phyloP scores from a whole-genome alignment of 2,888 invertebrate species.

The Drosophila nr. perissopoda region DNA sequence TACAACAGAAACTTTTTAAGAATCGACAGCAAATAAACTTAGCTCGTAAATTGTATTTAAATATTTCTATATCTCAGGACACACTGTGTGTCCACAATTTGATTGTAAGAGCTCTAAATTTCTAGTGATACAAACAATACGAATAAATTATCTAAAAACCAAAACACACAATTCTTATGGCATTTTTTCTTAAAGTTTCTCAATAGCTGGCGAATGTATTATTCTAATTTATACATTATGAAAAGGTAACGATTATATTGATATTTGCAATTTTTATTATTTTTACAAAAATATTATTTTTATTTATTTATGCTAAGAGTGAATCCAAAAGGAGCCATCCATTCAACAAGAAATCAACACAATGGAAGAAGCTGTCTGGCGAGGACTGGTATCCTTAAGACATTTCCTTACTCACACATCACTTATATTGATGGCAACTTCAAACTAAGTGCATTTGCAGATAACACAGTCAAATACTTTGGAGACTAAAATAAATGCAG shows the following conservation, averaged over 20 bases:
- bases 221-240: background rate
- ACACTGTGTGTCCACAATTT: slow-evolving; percentile 30
- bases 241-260: background rate
- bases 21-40: background rate
- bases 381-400: background rate
- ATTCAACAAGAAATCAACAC: background rate
- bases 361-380: background rate
- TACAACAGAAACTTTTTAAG: background rate
- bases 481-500: background rate
- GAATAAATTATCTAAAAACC: slow-evolving; percentile 41
- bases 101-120: slow-evolving; percentile 24
- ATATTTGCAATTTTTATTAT: background rate
- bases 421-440: background rate
- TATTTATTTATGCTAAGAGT: background rate
- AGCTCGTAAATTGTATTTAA: slow-evolving; percentile 30
- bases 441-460: background rate
- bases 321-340: background rate
- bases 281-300: background rate
- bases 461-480: background rate
- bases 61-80: slow-evolving; percentile 31
- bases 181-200: too few species aligned
- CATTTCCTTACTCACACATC: background rate
- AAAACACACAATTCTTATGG: background rate
- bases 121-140: slow-evolving; percentile 42
- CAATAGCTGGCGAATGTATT: too few species aligned